These are phyloP conservation scores for Valencia hispanica DNA, from an alignment of 2,797 vertebrate species.

Conservation along the genomic window DNA sequence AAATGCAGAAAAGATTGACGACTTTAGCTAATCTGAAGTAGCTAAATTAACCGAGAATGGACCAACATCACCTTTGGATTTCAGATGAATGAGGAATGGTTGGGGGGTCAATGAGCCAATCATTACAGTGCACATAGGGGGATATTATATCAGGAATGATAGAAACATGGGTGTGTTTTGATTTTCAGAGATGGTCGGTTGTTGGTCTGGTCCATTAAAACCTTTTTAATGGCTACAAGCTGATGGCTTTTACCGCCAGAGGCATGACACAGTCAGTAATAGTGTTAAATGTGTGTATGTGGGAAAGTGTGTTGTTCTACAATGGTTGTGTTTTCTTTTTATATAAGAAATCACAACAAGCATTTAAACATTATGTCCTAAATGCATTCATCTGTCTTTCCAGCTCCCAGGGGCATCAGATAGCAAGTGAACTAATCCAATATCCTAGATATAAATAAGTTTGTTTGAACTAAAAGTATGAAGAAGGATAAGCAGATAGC, in stretches of 20 bases:
- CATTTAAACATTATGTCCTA: conserved; percentile 54
- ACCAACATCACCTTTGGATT: neutral
- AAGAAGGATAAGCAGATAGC: conserved; percentile 45
- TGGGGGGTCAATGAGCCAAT: neutral
- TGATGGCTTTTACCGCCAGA: conserved; percentile 58
- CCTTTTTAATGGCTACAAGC: conserved; percentile 59
- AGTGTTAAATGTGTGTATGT: conserved; percentile 18
- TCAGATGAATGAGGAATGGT: neutral
- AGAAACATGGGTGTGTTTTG: conserved; percentile 22
- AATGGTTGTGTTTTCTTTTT: conserved; percentile 26
- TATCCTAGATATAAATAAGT: conserved; percentile 61
- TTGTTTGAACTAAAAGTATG: conserved; percentile 57
- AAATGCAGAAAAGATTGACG: neutral
- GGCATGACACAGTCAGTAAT: conserved; percentile 49
- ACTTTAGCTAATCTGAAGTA: neutral
- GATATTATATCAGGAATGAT: neutral
- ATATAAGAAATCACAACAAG: conserved; percentile 44
- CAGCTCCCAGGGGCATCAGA: conserved; percentile 44
- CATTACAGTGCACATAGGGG: neutral
- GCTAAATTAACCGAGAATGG: neutral
- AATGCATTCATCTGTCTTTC: conserved; percentile 62
- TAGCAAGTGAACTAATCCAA: conserved; percentile 62
- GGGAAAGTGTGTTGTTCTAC: conserved; percentile 3
- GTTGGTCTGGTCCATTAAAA: conserved; percentile 68
- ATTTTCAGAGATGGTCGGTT: conserved; percentile 40